Evolutionary conservation across 2,888 invertebrate species (phyloP), one percentile per base, ranked within the genome.

Genomic region (Alitta virens): DNA sequence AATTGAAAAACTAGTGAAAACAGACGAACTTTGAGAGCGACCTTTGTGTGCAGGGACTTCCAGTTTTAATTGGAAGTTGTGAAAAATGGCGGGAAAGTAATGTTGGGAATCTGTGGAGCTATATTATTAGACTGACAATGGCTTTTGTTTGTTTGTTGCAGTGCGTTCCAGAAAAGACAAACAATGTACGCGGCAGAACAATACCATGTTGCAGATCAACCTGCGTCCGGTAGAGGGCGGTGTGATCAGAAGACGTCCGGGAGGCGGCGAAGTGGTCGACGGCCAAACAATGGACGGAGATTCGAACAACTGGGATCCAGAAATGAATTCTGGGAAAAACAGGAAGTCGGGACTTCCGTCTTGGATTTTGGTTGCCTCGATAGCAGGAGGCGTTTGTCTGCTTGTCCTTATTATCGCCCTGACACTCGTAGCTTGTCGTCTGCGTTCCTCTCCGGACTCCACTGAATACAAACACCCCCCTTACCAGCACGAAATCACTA

Each of bases 151-250:
- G 21, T 46, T 21, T 38, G 12, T 42, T 46, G 5, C 52, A 59
- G 59, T 59, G 18, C 7, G 50, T n/a, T 33, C 51, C 21, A 51
- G 24, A 21, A 21, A 50, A 24, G 40, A 33, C 46, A 50, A 60
- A 49, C 38, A 43, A 54, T 65, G 65, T 56, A 43, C 52, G n/a
- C 25, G 57, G 12, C 57, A 61, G 56, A 65, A 65, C 57, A 63
- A 58, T 43, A 60, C 65, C 16, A 46, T 56, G 23, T 51, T 63
- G 18, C 50, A 61, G 21, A 63, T 65, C 26, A 25, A 60, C 50
- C 43, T 60, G 60, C 40, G 52, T 2, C 43, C n/a, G 2, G 38
- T 59, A 3, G 59, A 51, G 50, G 24, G 38, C 16, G 57, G 57
- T n/a, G n/a, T n/a, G 42, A 16, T 40, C 56, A 56, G 43, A 42